Evolutionary conservation across 1,140 invertebrate species (phyloP), one percentile per base, ranked within the genome.

Genomic region (Lutraria rhynchaena): DNA sequence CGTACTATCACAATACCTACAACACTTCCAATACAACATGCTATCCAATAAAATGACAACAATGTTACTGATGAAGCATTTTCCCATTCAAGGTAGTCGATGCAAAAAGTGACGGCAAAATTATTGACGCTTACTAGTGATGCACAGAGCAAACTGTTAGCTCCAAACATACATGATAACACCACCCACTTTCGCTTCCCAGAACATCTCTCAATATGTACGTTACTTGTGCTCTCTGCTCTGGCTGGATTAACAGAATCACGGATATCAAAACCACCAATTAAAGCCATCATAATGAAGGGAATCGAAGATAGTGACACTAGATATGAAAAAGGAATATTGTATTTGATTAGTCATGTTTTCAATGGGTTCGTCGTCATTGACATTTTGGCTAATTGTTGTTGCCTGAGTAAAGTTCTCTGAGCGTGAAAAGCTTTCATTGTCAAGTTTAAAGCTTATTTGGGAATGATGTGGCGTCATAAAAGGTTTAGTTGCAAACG

Each of bases 21-120:
- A 35, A 89, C 81, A 19, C 88, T 44, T 1, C 80, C 82, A 2
- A 61, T 29, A 17, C 86, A 86, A 70, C 87, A 86, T 15, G 78
- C 58, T 2, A 75, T 76, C 88, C 88, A 89, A 58, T 81, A 89
- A 7, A 87, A 51, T 13, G 86, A 87, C 1, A 83, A 85, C 19
- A 84, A 76, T 46, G 69, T 57, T 1, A 86, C 83, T 3, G 86
- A 84, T 0, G 78, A 33, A 3, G 76, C 33, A 53, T 87, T 87
- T 17, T 69, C 69, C 85, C 86, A 89, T 17, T 83, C 61, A 55
- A 89, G 73, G 35, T 86, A 77, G 31, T 82, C 60, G 7, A 87
- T 70, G 44, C 77, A 81, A 67, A 86, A 87, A 4, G 84, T 75
- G 0, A 81, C 67, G 3, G 88, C 57, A 31, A 83, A 87, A 15